Evolutionary conservation across 2,797 vertebrate species (phyloP), one percentile per base, ranked within the genome.

Genomic region (Yasuhikotakia modesta): DNA sequence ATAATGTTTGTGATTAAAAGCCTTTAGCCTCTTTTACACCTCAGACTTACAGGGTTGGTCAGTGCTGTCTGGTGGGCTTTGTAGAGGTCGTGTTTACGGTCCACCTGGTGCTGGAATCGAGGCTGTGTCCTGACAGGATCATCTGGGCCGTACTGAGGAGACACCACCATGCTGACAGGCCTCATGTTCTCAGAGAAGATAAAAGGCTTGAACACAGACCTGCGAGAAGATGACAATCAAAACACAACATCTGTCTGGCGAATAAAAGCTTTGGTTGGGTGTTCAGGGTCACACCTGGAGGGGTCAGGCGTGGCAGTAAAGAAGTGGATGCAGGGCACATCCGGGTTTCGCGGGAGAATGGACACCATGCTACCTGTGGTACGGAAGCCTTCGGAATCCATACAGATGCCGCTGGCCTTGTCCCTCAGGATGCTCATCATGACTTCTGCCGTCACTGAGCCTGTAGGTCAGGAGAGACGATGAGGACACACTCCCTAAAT

Each of bases 141-240:
- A 0, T 93, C 91, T 0, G 89, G 85, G 3, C 75, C 92, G n/a
- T 95, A 97, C 64, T 85, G 91, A 3, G 97, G 97, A 6, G 97
- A 96, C 0, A 91, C 84, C 79, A 96, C 95, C 87, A 92, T 92
- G 1, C 77, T 91, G 53, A 78, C 88, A 0, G 91, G 88, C 81
- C 88, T 88, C 21, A 83, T 67, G 24, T 80, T 87, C 0, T 87
- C 87, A 32, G 92, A 92, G 17, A 99, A 98, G 86, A 97, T 72
- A 69, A 98, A 98, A 84, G 97, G 97, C 85, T 99, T 99, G 92
- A 97, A 99, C 82, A 99, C 89, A 0, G 97, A 99, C 91, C 97
- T 99, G 85, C 32, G 24, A 1, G 32, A 79, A 24, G 55, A 64
- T 0, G 19, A 46, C 22, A 5, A 35, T 11, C 14, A 58, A 27